These are phyloP conservation scores for Synergus umbraculus DNA, from an alignment of 2,888 invertebrate genomes.

Conservation along the genomic window DNA sequence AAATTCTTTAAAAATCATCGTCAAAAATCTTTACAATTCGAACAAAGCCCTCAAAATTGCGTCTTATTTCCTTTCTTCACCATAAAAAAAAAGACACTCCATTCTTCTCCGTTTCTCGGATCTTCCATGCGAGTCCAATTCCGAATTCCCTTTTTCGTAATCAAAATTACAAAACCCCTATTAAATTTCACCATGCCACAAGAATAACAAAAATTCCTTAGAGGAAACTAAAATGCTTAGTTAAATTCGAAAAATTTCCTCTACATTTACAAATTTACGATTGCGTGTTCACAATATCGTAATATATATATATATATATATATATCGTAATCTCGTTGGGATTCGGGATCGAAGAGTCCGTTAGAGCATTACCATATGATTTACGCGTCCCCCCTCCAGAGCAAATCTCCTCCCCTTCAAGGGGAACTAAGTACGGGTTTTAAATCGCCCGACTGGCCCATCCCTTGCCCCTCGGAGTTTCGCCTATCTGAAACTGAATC, in stretches of 20 bases:
- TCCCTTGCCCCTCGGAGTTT: neutral
- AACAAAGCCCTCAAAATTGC: neutral
- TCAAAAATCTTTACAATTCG: neutral
- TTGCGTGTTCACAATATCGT: neutral
- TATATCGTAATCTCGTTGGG: slow-evolving; percentile 42
- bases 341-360: slow-evolving; percentile 56
- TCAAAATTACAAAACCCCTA: neutral
- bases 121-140: neutral
- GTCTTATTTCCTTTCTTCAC: neutral
- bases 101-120: neutral
- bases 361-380: slow-evolving; percentile 75
- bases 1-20: too few relatives aligned
- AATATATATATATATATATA: slow-evolving; percentile 48
- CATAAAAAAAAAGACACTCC: neutral
- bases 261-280: neutral
- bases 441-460: slow-evolving; percentile 63
- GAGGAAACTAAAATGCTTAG: neutral
- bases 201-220: neutral
- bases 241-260: neutral
- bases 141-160: slow-evolving; percentile 2
- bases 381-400: slow-evolving; percentile 62
- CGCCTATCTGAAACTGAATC: slow-evolving; percentile 23
- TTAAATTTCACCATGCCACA: neutral
- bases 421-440: slow-evolving; percentile 66
- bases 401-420: slow-evolving; percentile 42